These are phyloP conservation scores for Phataginus tetradactyla DNA, from an alignment of 2,797 vertebrate species.

Conservation along the genomic window DNA sequence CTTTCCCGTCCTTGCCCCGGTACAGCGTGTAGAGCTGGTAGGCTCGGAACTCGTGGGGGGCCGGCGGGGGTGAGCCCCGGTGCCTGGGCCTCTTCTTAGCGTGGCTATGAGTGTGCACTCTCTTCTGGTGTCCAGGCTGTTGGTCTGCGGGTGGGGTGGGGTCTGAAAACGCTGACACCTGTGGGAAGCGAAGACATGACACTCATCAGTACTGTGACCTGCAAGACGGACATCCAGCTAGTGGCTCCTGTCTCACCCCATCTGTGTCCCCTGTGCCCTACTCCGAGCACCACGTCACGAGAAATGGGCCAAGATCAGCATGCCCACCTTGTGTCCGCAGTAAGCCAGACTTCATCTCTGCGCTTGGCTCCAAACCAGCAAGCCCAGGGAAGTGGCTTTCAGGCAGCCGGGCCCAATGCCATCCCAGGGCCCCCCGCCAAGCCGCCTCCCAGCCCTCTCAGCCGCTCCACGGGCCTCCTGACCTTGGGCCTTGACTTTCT, in stretches of 20 bases:
- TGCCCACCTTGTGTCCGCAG: accelerated
- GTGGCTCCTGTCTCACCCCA: accelerated
- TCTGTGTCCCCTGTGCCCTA: no score
- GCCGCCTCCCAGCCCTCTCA: background rate
- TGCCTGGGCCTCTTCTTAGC: slow-evolving; percentile 87
- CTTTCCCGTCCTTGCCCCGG: slow-evolving; percentile 94
- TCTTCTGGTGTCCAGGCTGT: slow-evolving; percentile 84
- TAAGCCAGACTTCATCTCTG: background rate
- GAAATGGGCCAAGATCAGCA: accelerated
- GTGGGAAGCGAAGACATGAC: slow-evolving; percentile 10
- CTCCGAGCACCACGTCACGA: background rate
- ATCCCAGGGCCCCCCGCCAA: background rate
- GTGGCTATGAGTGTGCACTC: slow-evolving; percentile 73
- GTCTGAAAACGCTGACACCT: slow-evolving; percentile 93
- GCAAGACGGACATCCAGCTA: background rate
- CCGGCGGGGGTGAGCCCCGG: slow-evolving; percentile 85
- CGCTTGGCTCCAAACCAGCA: background rate
- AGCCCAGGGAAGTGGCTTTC: background rate
- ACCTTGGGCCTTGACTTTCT: slow-evolving; percentile 89
- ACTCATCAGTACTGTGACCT: background rate
- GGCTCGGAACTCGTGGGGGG: slow-evolving; percentile 95
- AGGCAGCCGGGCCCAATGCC: accelerated
- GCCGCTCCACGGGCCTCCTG: slow-evolving; percentile 36
- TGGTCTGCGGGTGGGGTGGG: slow-evolving; percentile 90
- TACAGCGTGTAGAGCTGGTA: slow-evolving; percentile 98